A percentile compares a stretch with the other conserved stretches of the same genome.
These are phyloP conservation scores for Esox masquinongy DNA, from an alignment of 2,797 vertebrate genomes.

Conservation along the genomic window DNA sequence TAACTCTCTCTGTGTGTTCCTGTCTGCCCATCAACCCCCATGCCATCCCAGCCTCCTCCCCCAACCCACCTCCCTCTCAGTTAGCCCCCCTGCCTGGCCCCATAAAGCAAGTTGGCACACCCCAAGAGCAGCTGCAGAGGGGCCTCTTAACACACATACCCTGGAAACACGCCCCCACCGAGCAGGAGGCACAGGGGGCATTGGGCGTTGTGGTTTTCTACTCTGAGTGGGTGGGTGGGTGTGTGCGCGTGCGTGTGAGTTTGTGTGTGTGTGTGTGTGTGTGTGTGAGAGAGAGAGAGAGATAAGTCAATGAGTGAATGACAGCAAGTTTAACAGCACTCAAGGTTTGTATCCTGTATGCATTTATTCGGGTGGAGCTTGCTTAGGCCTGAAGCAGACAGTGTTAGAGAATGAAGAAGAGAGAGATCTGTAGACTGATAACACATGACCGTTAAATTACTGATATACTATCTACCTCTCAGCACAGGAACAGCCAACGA, in stretches of 20 bases:
- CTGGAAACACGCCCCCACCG: constrained; percentile 66
- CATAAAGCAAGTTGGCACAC: constrained; percentile 78
- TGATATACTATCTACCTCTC: constrained; percentile 13
- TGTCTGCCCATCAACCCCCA: constrained; percentile 66
- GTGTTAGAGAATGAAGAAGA: constrained; percentile 14
- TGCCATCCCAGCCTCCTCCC: constrained; percentile 60
- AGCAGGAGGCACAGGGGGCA: constrained; percentile 61
- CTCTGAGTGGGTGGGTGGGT: background rate
- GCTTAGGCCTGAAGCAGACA: background rate
- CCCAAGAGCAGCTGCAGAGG: constrained; percentile 77
- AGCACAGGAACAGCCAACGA: constrained; percentile 7
- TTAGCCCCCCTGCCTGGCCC: constrained; percentile 62
- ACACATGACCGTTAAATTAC: constrained; percentile 12
- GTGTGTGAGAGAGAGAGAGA: constrained; percentile 25
- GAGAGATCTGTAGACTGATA: constrained; percentile 7
- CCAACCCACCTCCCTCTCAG: constrained; percentile 46
- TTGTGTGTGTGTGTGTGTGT: constrained; percentile 30
- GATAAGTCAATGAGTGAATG: background rate
- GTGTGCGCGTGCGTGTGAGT: constrained; percentile 20
- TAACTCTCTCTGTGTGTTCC: constrained; percentile 48
- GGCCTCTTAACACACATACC: constrained; percentile 61
- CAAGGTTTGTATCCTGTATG: background rate
- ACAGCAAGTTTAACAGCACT: constrained; percentile 12
- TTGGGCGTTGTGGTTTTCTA: constrained; percentile 56
- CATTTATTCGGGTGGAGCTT: background rate